Conservation (phyloP, 2,888 invertebrate genomes). For the Catocala fraxini region DNA sequence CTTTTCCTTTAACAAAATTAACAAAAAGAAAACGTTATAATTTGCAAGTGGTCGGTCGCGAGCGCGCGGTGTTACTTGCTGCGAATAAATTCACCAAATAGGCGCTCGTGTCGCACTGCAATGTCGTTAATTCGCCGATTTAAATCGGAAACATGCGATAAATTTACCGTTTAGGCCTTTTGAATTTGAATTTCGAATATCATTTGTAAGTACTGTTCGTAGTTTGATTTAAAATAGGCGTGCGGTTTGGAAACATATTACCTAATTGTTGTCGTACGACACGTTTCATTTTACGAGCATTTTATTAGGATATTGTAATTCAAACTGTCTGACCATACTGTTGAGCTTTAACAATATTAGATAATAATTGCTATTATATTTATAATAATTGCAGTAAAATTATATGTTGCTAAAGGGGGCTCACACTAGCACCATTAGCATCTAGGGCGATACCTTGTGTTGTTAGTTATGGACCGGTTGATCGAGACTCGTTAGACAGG, state of each 20-base stretch:
- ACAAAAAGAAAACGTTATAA: constrained; percentile 37
- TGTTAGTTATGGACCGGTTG: too few species aligned
- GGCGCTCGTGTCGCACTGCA: constrained; percentile 62
- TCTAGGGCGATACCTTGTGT: too few species aligned
- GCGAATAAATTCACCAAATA: constrained; percentile 75
- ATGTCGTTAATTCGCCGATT: constrained; percentile 84
- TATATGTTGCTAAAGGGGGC: too few species aligned
- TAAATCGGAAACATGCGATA: constrained; percentile 85
- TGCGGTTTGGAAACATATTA: constrained; percentile 20
- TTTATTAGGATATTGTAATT: too few species aligned
- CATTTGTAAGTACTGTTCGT: constrained; percentile 55
- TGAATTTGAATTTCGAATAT: constrained; percentile 70
- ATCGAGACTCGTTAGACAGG: too few species aligned
- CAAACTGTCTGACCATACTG: too few species aligned
- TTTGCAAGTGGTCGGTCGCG: constrained; percentile 33
- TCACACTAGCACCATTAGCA: too few species aligned
- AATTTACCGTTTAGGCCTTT: constrained; percentile 80
- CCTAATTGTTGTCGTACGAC: constrained; percentile 3
- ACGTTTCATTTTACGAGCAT: background rate
- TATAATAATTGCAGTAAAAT: too few species aligned
- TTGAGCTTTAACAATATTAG: too few species aligned
- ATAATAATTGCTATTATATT: too few species aligned
- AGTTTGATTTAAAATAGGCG: constrained; percentile 31
- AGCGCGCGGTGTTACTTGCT: constrained; percentile 40
- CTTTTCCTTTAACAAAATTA: background rate